Percentiles rank a stretch among this genome's conserved stretches.
These are phyloP conservation scores for Gadopsis marmoratus DNA, from an alignment of 2,797 vertebrate genomes.

Conservation along the genomic window DNA sequence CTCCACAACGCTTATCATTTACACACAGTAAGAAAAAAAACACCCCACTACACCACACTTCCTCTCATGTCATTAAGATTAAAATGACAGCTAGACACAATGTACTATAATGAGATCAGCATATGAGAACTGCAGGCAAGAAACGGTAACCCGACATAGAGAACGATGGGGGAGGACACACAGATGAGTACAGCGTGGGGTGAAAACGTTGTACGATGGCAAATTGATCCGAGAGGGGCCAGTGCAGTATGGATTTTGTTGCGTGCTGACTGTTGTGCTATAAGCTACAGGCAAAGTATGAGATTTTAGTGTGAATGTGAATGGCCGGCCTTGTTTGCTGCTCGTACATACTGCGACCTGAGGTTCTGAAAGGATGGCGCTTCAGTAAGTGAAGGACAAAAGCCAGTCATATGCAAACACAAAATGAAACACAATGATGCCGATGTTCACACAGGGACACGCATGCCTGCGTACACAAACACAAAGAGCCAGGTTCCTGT, in stretches of 20 bases:
- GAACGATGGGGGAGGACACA: constrained; percentile 23
- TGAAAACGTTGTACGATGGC: constrained; percentile 27
- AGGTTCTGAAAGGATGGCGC: constrained; percentile 32
- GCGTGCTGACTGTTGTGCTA: background rate
- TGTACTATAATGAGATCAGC: constrained; percentile 58
- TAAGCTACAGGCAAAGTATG: constrained; percentile 14
- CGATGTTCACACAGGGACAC: constrained; percentile 7
- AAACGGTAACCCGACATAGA: constrained; percentile 20
- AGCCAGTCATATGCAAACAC: constrained; percentile 35
- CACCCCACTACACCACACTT: constrained; percentile 61
- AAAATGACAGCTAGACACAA: constrained; percentile 68
- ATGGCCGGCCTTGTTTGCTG: constrained; percentile 11
- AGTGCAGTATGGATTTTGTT: constrained; percentile 46
- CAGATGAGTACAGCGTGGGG: constrained; percentile 27
- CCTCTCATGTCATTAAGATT: constrained; percentile 65
- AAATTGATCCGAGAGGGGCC: constrained; percentile 44
- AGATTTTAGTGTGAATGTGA: constrained; percentile 22
- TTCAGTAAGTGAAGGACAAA: constrained; percentile 35
- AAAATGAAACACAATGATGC: constrained; percentile 36
- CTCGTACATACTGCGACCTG: constrained; percentile 5
- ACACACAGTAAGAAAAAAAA: constrained; percentile 59
- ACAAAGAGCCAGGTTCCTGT: constrained; percentile 5
- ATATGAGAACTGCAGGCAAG: constrained; percentile 48
- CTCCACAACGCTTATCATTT: constrained; percentile 72
- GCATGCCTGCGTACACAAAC: constrained; percentile 18